phyloP scores from a whole-genome alignment of 2,888 invertebrate species.

The Eumerus sabulonum region DNA sequence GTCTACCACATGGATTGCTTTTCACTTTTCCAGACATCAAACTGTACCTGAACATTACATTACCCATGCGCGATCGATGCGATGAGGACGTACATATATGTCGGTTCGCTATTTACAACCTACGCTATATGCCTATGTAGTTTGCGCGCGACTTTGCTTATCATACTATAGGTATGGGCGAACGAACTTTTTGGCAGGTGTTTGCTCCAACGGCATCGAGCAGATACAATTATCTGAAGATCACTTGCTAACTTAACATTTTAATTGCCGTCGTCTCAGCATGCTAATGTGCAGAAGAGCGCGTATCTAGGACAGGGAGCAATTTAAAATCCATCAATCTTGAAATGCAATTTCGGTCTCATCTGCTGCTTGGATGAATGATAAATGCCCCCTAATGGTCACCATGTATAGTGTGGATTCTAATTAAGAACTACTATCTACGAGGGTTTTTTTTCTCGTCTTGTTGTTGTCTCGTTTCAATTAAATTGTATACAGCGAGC shows the following conservation, averaged over 20 bases:
- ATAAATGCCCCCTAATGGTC: conserved; percentile 60
- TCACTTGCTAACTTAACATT: conserved; percentile 33
- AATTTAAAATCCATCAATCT: conserved; percentile 66
- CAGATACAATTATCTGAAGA: conserved; percentile 1
- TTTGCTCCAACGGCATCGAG: background rate
- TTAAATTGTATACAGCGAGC: conserved; percentile 45
- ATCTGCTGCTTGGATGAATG: conserved; percentile 57
- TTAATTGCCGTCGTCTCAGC: conserved; percentile 33
- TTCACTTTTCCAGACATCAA: conserved; percentile 66
- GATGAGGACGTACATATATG: conserved; percentile 60
- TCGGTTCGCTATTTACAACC: conserved; percentile 44
- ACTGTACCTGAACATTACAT: conserved; percentile 13
- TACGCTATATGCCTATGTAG: too few relatives aligned
- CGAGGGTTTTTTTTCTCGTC: conserved; percentile 18
- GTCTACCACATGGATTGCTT: conserved; percentile 52
- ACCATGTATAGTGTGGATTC: conserved; percentile 48
- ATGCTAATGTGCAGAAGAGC: too few relatives aligned
- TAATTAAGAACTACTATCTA: conserved; percentile 59
- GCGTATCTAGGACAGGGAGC: conserved; percentile 6
- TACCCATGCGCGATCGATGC: conserved; percentile 15
- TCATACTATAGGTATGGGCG: conserved; percentile 7
- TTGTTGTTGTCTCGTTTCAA: conserved; percentile 25
- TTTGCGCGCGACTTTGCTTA: conserved; percentile 30
- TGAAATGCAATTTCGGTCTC: conserved; percentile 62
- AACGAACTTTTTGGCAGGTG: conserved; percentile 45